Conservation (phyloP, 1,140 invertebrate genomes). For the Zaprionus taronus region DNA sequence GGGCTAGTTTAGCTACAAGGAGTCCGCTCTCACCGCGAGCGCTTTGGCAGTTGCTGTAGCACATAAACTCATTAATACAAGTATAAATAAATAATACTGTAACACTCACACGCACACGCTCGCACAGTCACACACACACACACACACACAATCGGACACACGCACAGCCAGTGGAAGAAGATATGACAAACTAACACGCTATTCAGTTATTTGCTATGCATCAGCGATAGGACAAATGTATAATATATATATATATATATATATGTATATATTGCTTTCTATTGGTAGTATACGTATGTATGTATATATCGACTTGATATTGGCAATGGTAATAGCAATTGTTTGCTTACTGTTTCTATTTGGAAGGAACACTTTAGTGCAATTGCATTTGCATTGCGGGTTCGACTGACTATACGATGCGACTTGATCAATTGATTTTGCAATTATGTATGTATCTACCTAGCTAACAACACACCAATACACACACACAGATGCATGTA, state of each 20-base stretch:
- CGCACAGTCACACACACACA: neutral
- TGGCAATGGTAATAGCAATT: conserved; percentile 73
- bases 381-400: conserved; percentile 34
- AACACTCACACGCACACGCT: conserved; percentile 31
- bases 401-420: conserved; percentile 14
- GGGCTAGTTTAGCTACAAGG: conserved; percentile 39
- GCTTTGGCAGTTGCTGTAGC: conserved; percentile 75
- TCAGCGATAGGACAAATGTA: conserved; percentile 63
- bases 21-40: conserved; percentile 52
- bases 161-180: conserved; percentile 64
- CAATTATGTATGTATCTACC: conserved; percentile 28
- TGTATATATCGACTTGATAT: conserved; percentile 39
- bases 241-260: neutral
- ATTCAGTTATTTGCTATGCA: conserved; percentile 69
- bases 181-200: conserved; percentile 78
- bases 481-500: conserved; percentile 7
- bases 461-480: conserved; percentile 11
- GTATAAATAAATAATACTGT: conserved; percentile 72
- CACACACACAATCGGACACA: conserved; percentile 44
- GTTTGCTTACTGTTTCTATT: conserved; percentile 26
- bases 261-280: conserved; percentile 22
- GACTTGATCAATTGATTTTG: conserved; percentile 35
- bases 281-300: conserved; percentile 10
- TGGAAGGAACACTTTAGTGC: conserved; percentile 50
- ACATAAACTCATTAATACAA: conserved; percentile 38